Evolutionary conservation across 35 echinoderm and acorn worm species (phyloP).

Genomic region (Heliocidaris erythrogramma): DNA sequence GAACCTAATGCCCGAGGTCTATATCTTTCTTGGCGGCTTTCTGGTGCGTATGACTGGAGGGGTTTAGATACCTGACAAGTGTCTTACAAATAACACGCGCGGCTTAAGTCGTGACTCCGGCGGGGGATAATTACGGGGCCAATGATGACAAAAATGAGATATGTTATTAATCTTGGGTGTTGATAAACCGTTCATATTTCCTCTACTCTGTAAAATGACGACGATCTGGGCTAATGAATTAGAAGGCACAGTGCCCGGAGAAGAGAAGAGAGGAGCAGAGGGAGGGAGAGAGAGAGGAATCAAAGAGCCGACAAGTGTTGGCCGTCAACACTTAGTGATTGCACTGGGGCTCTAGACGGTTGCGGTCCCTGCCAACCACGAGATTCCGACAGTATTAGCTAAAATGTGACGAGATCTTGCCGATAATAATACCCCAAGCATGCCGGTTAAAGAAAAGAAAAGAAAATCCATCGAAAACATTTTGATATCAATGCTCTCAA

Average conservation of each 20-base stretch:
- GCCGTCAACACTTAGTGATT: slow-evolving; percentile 32
- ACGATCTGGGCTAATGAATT: slow-evolving; percentile 38
- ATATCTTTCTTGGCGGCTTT: neutral
- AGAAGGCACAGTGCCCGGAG: neutral
- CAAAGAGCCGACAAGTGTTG: slow-evolving; percentile 3
- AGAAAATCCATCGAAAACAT: neutral
- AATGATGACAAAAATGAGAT: slow-evolving; percentile 35
- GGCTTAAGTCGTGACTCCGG: neutral
- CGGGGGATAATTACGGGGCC: neutral
- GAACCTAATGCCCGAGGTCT: neutral
- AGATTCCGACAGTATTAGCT: slow-evolving; percentile 29
- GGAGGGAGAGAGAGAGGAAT: neutral
- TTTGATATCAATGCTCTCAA: slow-evolving; percentile 16
- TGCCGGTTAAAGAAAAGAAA: neutral
- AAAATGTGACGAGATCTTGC: slow-evolving; percentile 38
- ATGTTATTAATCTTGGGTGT: slow-evolving; percentile 40
- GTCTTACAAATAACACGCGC: neutral
- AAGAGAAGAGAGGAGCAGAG: neutral
- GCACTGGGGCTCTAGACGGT: neutral
- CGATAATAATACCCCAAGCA: slow-evolving; percentile 4
- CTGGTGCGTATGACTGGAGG: neutral
- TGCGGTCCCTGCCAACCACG: neutral
- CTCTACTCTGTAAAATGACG: neutral
- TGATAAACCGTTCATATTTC: slow-evolving; percentile 39
- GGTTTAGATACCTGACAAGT: neutral